Evolutionary conservation across 2,888 invertebrate species (phyloP), one percentile per base, ranked within the genome.

Genomic region (Actias luna): DNA sequence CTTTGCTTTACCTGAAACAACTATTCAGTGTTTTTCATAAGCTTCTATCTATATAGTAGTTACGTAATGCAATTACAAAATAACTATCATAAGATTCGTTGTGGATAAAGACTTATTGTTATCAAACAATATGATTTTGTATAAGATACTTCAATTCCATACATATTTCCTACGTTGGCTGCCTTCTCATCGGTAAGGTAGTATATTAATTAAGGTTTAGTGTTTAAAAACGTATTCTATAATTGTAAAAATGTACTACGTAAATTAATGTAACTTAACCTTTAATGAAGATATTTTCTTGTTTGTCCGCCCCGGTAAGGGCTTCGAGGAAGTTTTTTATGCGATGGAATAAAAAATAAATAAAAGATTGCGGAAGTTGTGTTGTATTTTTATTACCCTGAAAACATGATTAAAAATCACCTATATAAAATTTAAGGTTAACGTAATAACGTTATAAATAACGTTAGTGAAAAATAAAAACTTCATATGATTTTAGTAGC

Each of bases 291-390:
- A 8, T 46, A 42, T 18, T 46, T 46, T 46, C 16, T 46, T 46
- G 22, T 3, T 8, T 46, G 8, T 46, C 22, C 22, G 18, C 46
- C 46, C n/a, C 22, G 12, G 12, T 5, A 8, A 22, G 22, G 46
- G 46, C 1, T 12, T 25, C 22, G 12, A 22, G 10, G 3, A 46
- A 46, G 46, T 46, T 46, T 46, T 46, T 22, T 46, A 46, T 25
- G 46, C 46, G 46, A 46, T 46, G 46, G 22, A 46, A 22, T 46
- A 46, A 46, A 2, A 46, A 46, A 46, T 46, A 46, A 46, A 46
- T 46, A 25, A 42, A 42, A 42, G n/a, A 42, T 22, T 46, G 22
- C 22, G 12, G n/a, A 46, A 46, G 22, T 46, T 12, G 46, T 46
- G 22, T 46, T 4, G 22, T 25, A 7, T 22, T 46, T 46, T 22